Base-by-base conservation (phyloP, 2,797 vertebrate genomes). In the Sylvilagus floridanus region DNA sequence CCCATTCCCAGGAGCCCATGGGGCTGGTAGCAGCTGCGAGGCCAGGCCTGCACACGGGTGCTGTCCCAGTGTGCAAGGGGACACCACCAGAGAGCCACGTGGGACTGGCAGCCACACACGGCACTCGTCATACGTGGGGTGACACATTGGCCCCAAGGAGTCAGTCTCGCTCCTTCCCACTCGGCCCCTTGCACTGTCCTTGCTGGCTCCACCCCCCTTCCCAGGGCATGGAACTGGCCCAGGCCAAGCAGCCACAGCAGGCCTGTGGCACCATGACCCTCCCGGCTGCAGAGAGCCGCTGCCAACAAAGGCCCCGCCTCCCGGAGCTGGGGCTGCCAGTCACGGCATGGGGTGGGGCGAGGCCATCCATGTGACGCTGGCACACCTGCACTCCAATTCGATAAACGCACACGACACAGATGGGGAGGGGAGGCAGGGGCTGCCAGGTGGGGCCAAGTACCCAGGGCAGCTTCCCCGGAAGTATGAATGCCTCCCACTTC, bases 381-480 rank as follows among this genome's bases (percentile, higher is more conserved):
- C 28, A 22, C 47, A 7, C 24, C 0, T 2, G 12, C 35, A 12
- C 4, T 10, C 78, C 37, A 90, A 26, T 7, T 12, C 30, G 37
- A 63, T 22, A 26, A 30, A 11, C 21, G 26, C 9, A 1, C 52
- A 17, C 3, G 42, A 47, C 42, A 47, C 42, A 47, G 42, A 47
- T 47, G 42, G 47, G 21, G 52, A 26, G 14, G 10, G 30, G 4
- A 12, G n/a, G 7, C 28, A 6, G 42, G n/a, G 28, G 37, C 10
- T 0, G 5, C 10, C 7, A 0, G 26, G 17, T 3, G 7, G 2
- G 22, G 66, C 16, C n/a, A 7, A 4, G 21, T 7, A 8, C n/a
- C 0, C 0, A 3, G 2, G 22, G 19, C 5, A 5, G 3, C 30
- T 4, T 60, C 30, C 8, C 54, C 50, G 24, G 47, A 30, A 1